Base-by-base conservation (phyloP, 2,797 vertebrate genomes). In the Karalla daura region DNA sequence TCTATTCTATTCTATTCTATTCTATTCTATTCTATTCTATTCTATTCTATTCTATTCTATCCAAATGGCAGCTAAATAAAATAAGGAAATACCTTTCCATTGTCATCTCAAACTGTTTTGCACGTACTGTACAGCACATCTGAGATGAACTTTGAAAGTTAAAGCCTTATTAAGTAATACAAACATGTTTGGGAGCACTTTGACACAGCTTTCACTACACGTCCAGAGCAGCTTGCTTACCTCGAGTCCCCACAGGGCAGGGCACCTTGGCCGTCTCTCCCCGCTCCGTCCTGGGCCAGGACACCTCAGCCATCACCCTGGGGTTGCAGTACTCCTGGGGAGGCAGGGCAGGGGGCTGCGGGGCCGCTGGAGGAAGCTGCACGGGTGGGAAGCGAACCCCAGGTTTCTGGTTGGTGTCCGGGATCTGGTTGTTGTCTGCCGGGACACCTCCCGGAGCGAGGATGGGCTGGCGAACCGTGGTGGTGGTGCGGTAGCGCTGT, bases 281-380 rank as follows among this genome's bases (percentile, higher is more conserved):
- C 84, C 96, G 96, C 45, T 96, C 95, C 0, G 98, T 99, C 24
- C 95, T 94, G 45, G 97, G 98, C 98, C 98, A 99, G 59, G 95
- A 93, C 71, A 99, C 96, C 37, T 98, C 97, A 0, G 96, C 94
- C 7, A 92, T 95, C 69, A 98, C 89, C 73, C 93, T 49, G 0
- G 96, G 94, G 53, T 91, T 92, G 21, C 98, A 99, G 90, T 95
- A 97, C 78, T 98, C 97, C 1, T 95, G 85, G 0, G 93, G 92
- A 0, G 94, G 91, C 0, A 95, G 93, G 5, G 91, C 86, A 56
- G 95, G 96, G 32, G 96, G 96, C n/a, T 93, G 0, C 50, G 93
- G 58, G 87, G 80, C 60, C 55, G 92, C 0, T 84, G 95, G 86
- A 83, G 93, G 69, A 83, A 84, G 47, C 50, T 78, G 82, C 21